Evolutionary conservation across 2,113 vertebrate genomes (phyloP).

Genomic region (Pelusios castaneus): DNA sequence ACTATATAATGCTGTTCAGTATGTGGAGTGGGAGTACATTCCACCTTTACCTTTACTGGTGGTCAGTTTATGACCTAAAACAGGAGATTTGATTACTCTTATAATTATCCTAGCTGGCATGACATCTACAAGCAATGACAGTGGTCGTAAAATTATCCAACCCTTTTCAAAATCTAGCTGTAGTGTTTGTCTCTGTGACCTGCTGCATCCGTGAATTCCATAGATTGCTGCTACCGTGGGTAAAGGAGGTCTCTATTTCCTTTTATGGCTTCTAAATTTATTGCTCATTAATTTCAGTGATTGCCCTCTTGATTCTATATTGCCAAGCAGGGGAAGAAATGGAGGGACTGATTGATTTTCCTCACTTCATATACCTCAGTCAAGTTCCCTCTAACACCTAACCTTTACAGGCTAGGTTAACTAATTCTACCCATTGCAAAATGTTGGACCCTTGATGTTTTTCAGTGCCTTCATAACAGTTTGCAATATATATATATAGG

Average conservation of each 20-base stretch:
- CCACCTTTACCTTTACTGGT: not conserved
- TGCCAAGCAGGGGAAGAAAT: not conserved
- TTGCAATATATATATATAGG: too few relatives aligned
- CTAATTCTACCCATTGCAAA: not conserved
- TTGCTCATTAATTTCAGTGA: slow-evolving; percentile 40
- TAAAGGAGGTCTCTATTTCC: slow-evolving; percentile 24
- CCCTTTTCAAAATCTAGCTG: not conserved
- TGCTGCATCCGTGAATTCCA: slow-evolving; percentile 10
- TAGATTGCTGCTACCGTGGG: not conserved
- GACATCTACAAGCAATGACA: slow-evolving; percentile 36
- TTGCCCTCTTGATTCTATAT: slow-evolving; percentile 26
- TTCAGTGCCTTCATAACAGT: not conserved
- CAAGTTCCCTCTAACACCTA: not conserved
- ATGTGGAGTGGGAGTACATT: not conserved
- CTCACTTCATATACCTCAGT: slow-evolving; percentile 32
- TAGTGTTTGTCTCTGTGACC: not conserved
- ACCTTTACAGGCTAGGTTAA: not conserved
- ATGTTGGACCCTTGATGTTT: not conserved
- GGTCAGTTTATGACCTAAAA: not conserved
- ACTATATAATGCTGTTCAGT: not conserved
- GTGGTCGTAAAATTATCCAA: not conserved
- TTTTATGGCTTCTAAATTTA: slow-evolving; percentile 36
- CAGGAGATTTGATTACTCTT: slow-evolving; percentile 13
- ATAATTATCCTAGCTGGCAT: slow-evolving; percentile 9
- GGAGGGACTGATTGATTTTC: slow-evolving; percentile 23